Evolutionary conservation across 2,113 vertebrate genomes (phyloP).

Genomic region (Deroptyus accipitrinus): DNA sequence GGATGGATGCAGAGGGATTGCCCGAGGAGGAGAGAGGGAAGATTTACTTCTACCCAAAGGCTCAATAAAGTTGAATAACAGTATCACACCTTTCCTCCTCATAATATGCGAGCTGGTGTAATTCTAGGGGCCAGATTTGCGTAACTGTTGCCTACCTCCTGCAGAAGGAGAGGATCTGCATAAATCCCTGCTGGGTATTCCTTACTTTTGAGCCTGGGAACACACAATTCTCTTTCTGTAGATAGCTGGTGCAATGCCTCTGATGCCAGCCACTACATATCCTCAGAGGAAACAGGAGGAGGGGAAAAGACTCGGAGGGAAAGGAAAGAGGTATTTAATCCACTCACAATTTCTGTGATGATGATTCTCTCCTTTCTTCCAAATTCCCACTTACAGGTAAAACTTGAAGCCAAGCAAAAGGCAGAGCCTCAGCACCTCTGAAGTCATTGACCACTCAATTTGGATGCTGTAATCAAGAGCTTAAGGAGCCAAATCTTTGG

Average conservation of each 20-base stretch:
- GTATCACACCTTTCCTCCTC: neutral
- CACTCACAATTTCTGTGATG: neutral
- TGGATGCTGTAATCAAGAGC: neutral
- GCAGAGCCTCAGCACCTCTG: neutral
- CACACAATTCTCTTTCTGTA: neutral
- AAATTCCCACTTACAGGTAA: neutral
- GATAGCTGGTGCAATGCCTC: neutral
- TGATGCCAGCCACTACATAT: neutral
- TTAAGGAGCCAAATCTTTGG: neutral
- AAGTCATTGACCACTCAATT: neutral
- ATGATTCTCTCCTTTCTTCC: neutral
- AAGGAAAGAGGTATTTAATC: neutral
- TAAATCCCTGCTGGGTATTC: neutral
- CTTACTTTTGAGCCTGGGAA: neutral
- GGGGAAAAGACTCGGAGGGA: neutral
- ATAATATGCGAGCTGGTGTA: neutral
- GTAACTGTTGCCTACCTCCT: accelerated
- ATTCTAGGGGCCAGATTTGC: neutral
- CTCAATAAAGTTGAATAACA: neutral
- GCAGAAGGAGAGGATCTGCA: neutral
- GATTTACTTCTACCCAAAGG: neutral
- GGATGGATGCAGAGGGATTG: neutral
- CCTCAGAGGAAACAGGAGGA: neutral
- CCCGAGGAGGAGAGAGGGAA: neutral
- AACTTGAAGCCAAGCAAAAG: neutral